Conservation (phyloP, 2,113 vertebrate species). For the Pachycephala philippinensis region DNA sequence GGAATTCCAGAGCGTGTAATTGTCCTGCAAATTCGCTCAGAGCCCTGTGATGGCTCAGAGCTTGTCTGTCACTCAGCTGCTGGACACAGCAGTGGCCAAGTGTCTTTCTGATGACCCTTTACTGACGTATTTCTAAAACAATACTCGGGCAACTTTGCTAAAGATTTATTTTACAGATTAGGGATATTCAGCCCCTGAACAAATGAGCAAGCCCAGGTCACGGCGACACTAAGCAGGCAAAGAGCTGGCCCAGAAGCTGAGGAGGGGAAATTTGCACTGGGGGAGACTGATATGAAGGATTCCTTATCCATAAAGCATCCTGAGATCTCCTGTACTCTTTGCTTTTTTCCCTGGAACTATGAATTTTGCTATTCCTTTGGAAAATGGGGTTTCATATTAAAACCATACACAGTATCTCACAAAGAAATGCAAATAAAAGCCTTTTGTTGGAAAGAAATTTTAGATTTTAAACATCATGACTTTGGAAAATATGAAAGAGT, state of each 20-base stretch:
- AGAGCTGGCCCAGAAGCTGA: not conserved
- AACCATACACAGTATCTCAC: not conserved
- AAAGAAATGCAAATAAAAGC: not conserved
- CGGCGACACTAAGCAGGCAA: not conserved
- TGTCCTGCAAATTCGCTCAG: constrained; percentile 34
- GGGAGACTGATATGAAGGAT: not conserved
- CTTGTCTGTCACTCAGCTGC: constrained; percentile 23
- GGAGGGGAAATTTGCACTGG: not conserved
- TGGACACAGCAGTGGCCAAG: not conserved
- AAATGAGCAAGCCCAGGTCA: not conserved
- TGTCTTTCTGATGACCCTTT: not conserved
- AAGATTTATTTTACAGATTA: constrained; percentile 15
- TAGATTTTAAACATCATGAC: not conserved
- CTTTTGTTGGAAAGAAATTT: not conserved
- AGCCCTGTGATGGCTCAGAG: not conserved
- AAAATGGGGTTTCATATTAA: not conserved
- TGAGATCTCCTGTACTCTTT: not conserved
- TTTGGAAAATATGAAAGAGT: not conserved
- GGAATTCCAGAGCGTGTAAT: constrained; percentile 45
- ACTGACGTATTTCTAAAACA: not conserved
- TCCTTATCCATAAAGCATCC: not conserved
- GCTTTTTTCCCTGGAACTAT: not conserved
- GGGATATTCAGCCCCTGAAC: not conserved
- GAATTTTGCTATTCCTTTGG: not conserved
- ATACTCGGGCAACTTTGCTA: not conserved